A percentile compares a stretch with the other conserved stretches of the same genome.
phyloP scores from a whole-genome alignment of 2,113 vertebrate genomes.

The Paradoxurus hermaphroditus region DNA sequence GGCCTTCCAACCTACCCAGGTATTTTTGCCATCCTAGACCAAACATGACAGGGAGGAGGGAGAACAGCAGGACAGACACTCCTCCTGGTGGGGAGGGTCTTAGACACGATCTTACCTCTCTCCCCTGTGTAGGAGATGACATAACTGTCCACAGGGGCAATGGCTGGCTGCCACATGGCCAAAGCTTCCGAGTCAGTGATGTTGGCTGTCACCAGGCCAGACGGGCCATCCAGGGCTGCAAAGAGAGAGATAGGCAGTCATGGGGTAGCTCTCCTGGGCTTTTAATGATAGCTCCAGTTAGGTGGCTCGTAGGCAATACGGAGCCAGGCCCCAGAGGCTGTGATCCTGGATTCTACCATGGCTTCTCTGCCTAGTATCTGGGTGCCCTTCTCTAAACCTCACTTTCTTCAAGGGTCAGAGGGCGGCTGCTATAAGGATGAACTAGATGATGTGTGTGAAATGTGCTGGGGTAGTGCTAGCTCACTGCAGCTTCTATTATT shows the following conservation, averaged over 20 bases:
- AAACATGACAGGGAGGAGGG: fast-evolving
- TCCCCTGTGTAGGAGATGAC: constrained; percentile 92
- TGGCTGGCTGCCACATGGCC: constrained; percentile 95
- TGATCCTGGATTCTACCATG: fast-evolving
- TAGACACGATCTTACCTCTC: constrained; percentile 83
- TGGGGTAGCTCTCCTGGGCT: neutral
- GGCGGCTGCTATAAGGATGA: neutral
- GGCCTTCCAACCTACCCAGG: neutral
- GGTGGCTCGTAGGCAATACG: neutral
- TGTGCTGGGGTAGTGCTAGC: neutral
- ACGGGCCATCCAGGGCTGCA: constrained; percentile 93
- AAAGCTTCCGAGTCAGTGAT: constrained; percentile 93
- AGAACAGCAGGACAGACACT: neutral
- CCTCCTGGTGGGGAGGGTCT: neutral
- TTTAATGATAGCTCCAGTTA: neutral
- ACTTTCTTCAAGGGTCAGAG: neutral
- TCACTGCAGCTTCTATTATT: neutral
- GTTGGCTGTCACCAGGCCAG: constrained; percentile 90
- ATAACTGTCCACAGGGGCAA: constrained; percentile 94
- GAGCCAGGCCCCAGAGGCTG: neutral
- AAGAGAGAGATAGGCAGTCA: neutral
- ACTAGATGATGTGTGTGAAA: neutral
- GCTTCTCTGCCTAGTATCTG: neutral
- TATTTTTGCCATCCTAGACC: neutral
- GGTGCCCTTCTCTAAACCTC: neutral